phyloP scores from a whole-genome alignment of 2,797 vertebrate genomes.

The Sebastolobus altivelis region DNA sequence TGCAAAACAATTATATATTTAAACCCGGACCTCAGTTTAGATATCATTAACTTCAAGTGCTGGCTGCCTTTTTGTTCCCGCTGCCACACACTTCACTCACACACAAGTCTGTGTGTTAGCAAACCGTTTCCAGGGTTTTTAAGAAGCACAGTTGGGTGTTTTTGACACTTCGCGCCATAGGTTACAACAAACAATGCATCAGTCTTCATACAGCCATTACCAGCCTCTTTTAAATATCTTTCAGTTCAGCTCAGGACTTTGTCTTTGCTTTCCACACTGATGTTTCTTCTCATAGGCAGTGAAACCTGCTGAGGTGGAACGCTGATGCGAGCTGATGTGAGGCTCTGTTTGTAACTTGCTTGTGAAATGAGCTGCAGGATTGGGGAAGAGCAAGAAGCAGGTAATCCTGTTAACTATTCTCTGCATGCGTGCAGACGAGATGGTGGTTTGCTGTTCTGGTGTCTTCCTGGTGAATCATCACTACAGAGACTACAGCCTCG shows the following conservation, averaged over 20 bases:
- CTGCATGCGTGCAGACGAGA: slow-evolving; percentile 47
- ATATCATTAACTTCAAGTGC: slow-evolving; percentile 25
- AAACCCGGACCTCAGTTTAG: background rate
- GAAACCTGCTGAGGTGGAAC: slow-evolving; percentile 38
- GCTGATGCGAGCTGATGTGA: slow-evolving; percentile 42
- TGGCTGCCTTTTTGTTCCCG: background rate
- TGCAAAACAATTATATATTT: slow-evolving; percentile 24
- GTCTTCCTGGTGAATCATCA: slow-evolving; percentile 49
- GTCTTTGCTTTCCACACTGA: slow-evolving; percentile 15
- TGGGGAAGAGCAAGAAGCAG: slow-evolving; percentile 37
- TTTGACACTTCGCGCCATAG: background rate
- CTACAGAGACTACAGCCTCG: slow-evolving; percentile 25
- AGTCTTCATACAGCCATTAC: background rate
- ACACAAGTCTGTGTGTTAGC: background rate
- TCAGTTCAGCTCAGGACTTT: slow-evolving; percentile 28
- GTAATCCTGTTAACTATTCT: slow-evolving; percentile 62
- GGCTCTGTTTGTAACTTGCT: slow-evolving; percentile 32
- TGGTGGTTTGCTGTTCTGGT: slow-evolving; percentile 37
- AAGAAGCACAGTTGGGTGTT: background rate
- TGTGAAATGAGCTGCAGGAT: slow-evolving; percentile 55
- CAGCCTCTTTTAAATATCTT: background rate
- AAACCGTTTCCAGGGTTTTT: slow-evolving; percentile 3
- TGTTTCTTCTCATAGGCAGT: slow-evolving; percentile 37
- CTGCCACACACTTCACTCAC: background rate
- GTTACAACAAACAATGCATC: background rate